A percentile compares a stretch with the other conserved stretches of the same genome.
Evolutionary conservation across 2,888 invertebrate genomes (phyloP).

Genomic region (Lycophotia porphyrea): DNA sequence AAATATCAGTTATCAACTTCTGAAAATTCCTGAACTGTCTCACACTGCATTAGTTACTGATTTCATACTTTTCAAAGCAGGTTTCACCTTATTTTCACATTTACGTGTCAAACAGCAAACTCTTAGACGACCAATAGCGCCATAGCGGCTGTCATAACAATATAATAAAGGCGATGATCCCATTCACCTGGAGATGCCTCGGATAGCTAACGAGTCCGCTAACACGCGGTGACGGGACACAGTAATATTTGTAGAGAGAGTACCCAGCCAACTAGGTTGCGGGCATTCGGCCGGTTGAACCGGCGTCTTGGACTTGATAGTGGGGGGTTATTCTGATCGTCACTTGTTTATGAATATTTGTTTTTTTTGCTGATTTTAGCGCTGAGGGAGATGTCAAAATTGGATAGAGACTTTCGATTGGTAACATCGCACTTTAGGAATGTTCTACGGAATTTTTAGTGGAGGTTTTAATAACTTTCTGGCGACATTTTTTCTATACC

Average conservation of each 20-base stretch:
- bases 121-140: conserved; percentile 22
- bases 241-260: conserved; percentile 67
- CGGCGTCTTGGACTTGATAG: conserved; percentile 75
- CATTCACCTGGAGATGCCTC: conserved; percentile 60
- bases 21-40: neutral
- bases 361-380: neutral
- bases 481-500: neutral
- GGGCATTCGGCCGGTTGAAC: conserved; percentile 74
- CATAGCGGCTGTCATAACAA: conserved; percentile 29
- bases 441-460: neutral
- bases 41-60: neutral
- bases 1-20: neutral
- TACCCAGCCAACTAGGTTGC: conserved; percentile 83
- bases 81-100: neutral
- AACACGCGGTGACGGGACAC: conserved; percentile 60
- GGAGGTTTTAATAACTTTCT: neutral
- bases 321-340: conserved; percentile 61
- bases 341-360: conserved; percentile 15
- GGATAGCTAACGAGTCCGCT: conserved; percentile 62
- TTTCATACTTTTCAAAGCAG: neutral
- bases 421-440: neutral
- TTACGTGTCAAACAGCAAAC: conserved; percentile 20
- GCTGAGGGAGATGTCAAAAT: neutral
- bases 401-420: neutral
- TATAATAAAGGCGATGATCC: conserved; percentile 57